Evolutionary conservation across 2,113 vertebrate genomes (phyloP).

Genomic region (Thalassarche chlororhynchos): DNA sequence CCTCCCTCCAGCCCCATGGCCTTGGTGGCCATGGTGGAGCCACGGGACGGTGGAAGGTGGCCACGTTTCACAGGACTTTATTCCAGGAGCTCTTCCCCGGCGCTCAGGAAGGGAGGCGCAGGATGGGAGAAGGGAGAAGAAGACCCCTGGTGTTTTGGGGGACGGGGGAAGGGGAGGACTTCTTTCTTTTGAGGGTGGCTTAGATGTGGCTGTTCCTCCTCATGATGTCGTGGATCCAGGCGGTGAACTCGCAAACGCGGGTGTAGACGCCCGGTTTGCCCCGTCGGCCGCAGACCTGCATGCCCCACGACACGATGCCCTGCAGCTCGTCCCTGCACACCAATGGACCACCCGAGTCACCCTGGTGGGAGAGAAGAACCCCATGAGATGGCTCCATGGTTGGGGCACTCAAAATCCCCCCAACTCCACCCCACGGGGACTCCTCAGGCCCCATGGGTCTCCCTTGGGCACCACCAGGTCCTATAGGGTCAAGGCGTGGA

Average conservation of each 20-base stretch:
- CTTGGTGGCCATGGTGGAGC: neutral
- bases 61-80: neutral
- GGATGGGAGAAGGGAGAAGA: neutral
- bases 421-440: rapidly evolving
- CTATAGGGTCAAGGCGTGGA: too few species aligned
- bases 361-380: neutral
- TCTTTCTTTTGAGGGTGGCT: neutral
- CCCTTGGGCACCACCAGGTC: rapidly evolving
- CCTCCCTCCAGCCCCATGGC: neutral
- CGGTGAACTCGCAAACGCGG: neutral
- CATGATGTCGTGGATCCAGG: neutral
- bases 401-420: neutral
- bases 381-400: rapidly evolving
- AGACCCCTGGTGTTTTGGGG: neutral
- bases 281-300: neutral
- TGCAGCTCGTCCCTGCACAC: neutral
- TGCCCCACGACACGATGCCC: neutral
- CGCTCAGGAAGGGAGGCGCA: too few species aligned
- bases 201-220: neutral
- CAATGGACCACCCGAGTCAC: neutral
- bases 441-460: rapidly evolving
- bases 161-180: neutral
- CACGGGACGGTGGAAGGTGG: neutral
- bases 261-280: neutral
- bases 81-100: neutral